Evolutionary conservation across 1,140 invertebrate genomes (phyloP).

Genomic region (Drosophila arizonae): DNA sequence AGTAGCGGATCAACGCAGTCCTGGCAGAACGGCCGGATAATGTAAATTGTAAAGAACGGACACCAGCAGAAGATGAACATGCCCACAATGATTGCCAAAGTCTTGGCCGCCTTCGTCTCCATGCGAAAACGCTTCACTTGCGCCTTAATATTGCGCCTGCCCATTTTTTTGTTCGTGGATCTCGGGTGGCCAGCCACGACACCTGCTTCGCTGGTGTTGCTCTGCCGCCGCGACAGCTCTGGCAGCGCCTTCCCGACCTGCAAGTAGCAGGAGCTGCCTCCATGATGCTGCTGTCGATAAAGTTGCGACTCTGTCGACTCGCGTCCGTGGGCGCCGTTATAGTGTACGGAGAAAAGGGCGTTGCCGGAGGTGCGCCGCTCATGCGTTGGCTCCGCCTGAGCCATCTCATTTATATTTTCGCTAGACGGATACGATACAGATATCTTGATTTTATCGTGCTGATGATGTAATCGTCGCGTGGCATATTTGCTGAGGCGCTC

Average conservation of each 20-base stretch:
- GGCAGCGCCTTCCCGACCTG: conserved; percentile 84
- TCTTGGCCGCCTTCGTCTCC: conserved; percentile 95
- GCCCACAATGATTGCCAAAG: conserved; percentile 94
- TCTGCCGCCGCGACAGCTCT: conserved; percentile 76
- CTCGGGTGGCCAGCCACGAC: conserved; percentile 62
- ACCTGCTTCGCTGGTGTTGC: conserved; percentile 83
- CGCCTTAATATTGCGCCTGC: conserved; percentile 83
- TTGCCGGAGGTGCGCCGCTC: conserved; percentile 63
- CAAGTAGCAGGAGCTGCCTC: conserved; percentile 85
- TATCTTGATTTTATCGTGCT: conserved; percentile 91
- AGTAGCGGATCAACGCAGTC: conserved; percentile 88
- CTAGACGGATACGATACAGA: conserved; percentile 92
- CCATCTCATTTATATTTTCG: conserved; percentile 86
- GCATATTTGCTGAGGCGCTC: conserved; percentile 75
- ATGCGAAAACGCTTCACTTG: conserved; percentile 87
- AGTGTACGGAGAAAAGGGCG: conserved; percentile 72
- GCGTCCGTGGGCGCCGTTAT: conserved; percentile 65
- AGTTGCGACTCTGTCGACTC: conserved; percentile 71
- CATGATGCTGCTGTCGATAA: conserved; percentile 81
- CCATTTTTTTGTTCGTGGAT: conserved; percentile 86
- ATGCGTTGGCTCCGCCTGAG: conserved; percentile 44
- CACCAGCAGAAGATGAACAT: conserved; percentile 96
- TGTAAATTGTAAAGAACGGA: conserved; percentile 94
- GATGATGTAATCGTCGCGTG: conserved; percentile 83
- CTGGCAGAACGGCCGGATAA: conserved; percentile 89